Evolutionary conservation across 2,797 vertebrate species (phyloP).

Genomic region (Sebastes minor): DNA sequence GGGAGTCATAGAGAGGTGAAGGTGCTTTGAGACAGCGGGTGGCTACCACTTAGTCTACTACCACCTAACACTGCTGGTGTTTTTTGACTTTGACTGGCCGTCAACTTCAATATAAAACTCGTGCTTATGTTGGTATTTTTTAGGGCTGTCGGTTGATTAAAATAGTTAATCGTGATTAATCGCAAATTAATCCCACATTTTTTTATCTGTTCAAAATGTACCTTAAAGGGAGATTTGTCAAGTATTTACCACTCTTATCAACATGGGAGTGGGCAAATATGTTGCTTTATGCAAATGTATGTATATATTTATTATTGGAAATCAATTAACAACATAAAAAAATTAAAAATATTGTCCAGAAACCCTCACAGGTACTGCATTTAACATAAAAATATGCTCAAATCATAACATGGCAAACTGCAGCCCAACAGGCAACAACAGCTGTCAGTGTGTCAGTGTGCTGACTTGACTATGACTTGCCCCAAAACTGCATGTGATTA

Average conservation of each 20-base stretch:
- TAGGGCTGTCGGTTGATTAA: accelerated
- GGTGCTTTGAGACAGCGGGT: not conserved
- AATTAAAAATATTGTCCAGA: too few species aligned
- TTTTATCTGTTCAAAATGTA: not conserved
- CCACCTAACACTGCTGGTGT: not conserved
- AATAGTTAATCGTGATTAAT: too few species aligned
- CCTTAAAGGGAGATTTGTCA: not conserved
- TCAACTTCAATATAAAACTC: not conserved
- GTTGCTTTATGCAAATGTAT: too few species aligned
- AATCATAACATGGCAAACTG: not conserved
- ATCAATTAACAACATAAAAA: too few species aligned
- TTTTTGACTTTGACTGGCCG: not conserved
- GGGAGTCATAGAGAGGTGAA: not conserved
- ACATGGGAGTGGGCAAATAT: not conserved
- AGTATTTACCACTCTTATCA: not conserved
- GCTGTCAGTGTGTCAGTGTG: too few species aligned
- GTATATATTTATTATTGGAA: too few species aligned
- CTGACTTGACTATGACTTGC: too few species aligned
- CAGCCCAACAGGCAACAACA: too few species aligned
- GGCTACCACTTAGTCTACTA: too few species aligned
- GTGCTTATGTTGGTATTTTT: not conserved
- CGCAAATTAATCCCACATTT: not conserved
- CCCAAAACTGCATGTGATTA: too few species aligned
- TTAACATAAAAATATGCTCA: not conserved
- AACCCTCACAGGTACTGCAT: too few species aligned